Evolutionary conservation across 2,113 vertebrate genomes (phyloP), one percentile per base, ranked within the genome.

Genomic region (Benitochromis conjunctus): DNA sequence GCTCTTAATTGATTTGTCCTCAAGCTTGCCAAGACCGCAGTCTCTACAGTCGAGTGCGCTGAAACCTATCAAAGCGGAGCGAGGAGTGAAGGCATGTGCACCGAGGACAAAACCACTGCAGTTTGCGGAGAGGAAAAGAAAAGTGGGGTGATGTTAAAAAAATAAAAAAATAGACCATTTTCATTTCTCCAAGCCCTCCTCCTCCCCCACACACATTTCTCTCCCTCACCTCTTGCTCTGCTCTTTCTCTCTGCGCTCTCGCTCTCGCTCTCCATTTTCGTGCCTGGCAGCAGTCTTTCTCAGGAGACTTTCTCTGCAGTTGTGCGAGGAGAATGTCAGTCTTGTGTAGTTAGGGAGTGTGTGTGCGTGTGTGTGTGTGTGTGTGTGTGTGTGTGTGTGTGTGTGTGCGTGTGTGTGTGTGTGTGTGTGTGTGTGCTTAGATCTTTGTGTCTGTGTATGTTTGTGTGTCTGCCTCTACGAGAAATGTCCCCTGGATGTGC

Each of bases 1-100:
- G 38, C 80, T 89, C 82, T 84, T 95, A 95, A 95, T 94, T 94
- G 95, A 94, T 94, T 94, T 91, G 91, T 94, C 89, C 88, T 86
- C 80, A 6, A 85, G 82, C 56, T 92, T 93, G 94, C 94, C 94
- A 94, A 93, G 87, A 91, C 74, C 8, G 8, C 80, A 86, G 92
- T 93, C 92, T 90, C 92, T 91, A 89, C 89, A 83, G 92, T 78
- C n/a, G 84, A 92, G 89, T 90, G 93, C 18, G 8, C 86, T 89
- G 89, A 89, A 94, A 94, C 74, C 91, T 84, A 90, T 92, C 92
- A 92, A 92, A 93, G 91, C 48, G 7, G 31, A 85, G 82, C 64
- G 2, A 83, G 54, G 24, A 88, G 54, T 54, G 89, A 88, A 85
- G 92, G 88, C 83, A 77, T 58, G 53, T 89, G 88, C 62, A 11